phyloP scores from a whole-genome alignment of 2,113 vertebrate genomes.

The Motacilla alba region DNA sequence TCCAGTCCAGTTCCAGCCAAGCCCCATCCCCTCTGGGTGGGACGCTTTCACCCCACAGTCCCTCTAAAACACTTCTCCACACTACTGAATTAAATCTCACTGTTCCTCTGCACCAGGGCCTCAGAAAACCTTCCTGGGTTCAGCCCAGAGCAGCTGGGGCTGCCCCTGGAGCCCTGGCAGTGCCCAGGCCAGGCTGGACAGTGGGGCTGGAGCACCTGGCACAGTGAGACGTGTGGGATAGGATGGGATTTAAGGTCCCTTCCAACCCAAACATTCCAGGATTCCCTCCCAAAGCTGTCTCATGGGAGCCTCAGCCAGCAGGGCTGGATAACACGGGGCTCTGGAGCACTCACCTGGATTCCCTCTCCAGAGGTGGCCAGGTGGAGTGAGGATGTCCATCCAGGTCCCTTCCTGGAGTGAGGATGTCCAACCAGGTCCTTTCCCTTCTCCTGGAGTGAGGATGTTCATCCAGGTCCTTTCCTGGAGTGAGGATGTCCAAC shows the following conservation, averaged over 20 bases:
- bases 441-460: too few relatives aligned
- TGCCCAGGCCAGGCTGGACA: neutral
- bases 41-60: neutral
- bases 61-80: neutral
- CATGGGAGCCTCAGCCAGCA: neutral
- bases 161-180: neutral
- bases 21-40: fast-evolving
- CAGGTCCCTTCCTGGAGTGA: too few relatives aligned
- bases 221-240: neutral
- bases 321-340: neutral
- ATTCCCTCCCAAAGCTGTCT: neutral
- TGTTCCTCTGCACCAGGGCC: neutral
- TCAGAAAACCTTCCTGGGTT: neutral
- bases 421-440: too few relatives aligned
- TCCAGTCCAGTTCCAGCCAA: fast-evolving
- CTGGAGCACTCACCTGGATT: neutral
- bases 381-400: neutral
- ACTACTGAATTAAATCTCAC: neutral
- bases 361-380: neutral
- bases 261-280: neutral
- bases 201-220: neutral
- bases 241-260: neutral
- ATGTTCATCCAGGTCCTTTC: too few relatives aligned
- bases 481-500: too few relatives aligned
- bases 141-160: neutral